Conservation (phyloP, 2,113 vertebrate species). For the Leucopsar rothschildi region DNA sequence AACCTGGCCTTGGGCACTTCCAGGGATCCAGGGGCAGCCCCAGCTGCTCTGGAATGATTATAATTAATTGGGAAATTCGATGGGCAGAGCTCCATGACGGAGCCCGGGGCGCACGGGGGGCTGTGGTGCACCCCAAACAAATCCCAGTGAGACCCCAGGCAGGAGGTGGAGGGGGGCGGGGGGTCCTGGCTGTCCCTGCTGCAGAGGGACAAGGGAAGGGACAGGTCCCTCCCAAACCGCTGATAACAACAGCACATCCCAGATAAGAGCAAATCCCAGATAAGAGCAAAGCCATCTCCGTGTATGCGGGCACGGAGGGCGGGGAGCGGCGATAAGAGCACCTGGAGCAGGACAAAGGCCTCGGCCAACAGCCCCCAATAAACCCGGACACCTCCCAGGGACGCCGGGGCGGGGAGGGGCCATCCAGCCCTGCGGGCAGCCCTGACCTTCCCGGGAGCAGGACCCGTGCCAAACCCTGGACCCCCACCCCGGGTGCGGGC, state of each 20-base stretch:
- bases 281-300: neutral
- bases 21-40: neutral
- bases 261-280: neutral
- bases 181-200: neutral
- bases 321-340: neutral
- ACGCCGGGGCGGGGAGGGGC: neutral
- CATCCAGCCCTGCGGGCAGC: accelerated
- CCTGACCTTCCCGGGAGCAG: neutral
- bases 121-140: neutral
- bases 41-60: neutral
- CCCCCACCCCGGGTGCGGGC: neutral
- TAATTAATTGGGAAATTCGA: neutral
- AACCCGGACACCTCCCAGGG: neutral
- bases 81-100: accelerated
- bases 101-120: accelerated
- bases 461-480: neutral
- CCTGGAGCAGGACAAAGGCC: neutral
- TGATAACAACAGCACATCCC: neutral
- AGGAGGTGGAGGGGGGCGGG: no score
- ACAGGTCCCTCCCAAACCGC: neutral
- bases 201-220: neutral
- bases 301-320: neutral
- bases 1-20: accelerated
- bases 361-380: neutral
- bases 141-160: neutral